A percentile compares a stretch with the other conserved stretches of the same genome.
Conservation (phyloP, 35 echinoderm and acorn worm species). For the Ptychodera flava region DNA sequence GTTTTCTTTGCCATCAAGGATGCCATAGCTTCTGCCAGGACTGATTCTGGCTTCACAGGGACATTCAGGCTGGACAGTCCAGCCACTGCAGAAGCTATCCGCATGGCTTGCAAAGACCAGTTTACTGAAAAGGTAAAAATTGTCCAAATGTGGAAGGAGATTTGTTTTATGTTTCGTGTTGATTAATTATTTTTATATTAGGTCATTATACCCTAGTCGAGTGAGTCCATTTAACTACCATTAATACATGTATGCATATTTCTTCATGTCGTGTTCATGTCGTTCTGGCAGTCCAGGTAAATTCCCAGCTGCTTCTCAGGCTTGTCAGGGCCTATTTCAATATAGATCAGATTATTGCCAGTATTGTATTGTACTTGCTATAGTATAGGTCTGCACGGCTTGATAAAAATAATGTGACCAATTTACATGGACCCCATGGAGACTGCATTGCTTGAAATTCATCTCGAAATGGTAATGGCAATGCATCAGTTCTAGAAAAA, state of each 20-base stretch:
- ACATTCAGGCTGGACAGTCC: constrained; percentile 62
- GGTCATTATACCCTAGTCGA: background rate
- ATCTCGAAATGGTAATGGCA: too few species aligned
- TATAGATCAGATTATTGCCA: too few species aligned
- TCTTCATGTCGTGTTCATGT: background rate
- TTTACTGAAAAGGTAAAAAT: constrained; percentile 57
- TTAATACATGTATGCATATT: background rate
- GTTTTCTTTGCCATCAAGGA: constrained; percentile 94
- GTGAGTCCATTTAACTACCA: background rate
- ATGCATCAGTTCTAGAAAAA: too few species aligned
- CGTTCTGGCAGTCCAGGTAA: too few species aligned
- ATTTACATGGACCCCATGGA: too few species aligned
- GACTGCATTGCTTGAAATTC: too few species aligned
- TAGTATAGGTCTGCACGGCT: too few species aligned
- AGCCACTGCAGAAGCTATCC: constrained; percentile 60
- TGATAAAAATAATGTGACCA: too few species aligned
- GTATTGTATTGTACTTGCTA: too few species aligned
- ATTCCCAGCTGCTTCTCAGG: background rate
- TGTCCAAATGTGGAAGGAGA: background rate
- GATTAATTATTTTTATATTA: background rate
- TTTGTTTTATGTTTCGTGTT: background rate
- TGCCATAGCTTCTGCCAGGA: constrained; percentile 66
- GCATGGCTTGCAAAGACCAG: constrained; percentile 65
- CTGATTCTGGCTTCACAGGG: constrained; percentile 48
- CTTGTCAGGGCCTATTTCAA: background rate